A percentile compares a stretch with the other conserved stretches of the same genome.
Conservation (phyloP, 1,140 invertebrate genomes). For the Dendrolimus punctatus region DNA sequence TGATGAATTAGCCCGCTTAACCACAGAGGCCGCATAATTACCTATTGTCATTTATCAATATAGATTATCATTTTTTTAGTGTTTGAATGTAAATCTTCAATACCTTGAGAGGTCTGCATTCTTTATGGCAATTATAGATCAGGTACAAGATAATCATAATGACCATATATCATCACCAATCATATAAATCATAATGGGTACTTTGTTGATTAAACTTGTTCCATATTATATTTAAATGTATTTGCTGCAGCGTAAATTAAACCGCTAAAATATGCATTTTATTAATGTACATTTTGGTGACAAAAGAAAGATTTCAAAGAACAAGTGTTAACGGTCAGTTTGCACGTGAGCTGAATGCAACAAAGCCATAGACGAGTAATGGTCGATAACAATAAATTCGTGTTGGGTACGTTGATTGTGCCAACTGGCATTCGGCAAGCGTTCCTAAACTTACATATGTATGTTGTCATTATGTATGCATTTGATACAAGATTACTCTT, state of each 20-base stretch:
- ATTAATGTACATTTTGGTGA: background rate
- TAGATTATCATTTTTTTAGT: no score
- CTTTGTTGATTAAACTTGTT: background rate
- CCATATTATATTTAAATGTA: background rate
- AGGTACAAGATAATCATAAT: no score
- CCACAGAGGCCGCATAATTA: no score
- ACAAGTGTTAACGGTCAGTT: constrained; percentile 1
- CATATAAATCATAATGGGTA: no score
- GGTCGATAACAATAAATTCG: constrained; percentile 16
- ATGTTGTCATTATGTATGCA: background rate
- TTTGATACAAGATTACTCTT: no score
- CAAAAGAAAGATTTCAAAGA: background rate
- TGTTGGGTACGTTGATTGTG: constrained; percentile 19
- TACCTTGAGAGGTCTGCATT: no score
- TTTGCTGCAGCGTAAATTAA: background rate
- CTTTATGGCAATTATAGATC: no score
- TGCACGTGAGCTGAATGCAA: constrained; percentile 9
- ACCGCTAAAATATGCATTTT: constrained; percentile 1
- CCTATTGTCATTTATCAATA: no score
- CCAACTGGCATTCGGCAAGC: constrained; percentile 46
- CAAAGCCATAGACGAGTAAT: constrained; percentile 5
- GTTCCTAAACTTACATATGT: constrained; percentile 25
- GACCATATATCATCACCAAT: no score
- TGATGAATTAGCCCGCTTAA: no score
- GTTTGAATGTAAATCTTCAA: no score